Base-by-base conservation (phyloP, 2,113 vertebrate species). In the Phoxinus phoxinus region DNA sequence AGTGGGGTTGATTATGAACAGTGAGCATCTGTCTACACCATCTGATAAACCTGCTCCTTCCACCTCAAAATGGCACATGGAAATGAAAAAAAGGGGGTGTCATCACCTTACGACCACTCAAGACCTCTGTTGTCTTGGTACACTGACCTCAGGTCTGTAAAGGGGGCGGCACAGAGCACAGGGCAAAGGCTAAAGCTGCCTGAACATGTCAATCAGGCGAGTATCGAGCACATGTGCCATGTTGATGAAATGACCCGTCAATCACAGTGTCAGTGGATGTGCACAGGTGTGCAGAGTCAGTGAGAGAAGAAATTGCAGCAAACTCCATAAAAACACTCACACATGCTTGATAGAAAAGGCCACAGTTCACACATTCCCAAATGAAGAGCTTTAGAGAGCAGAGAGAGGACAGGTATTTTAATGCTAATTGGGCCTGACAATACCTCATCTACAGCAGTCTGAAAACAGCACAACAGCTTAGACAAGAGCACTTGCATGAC, bases 21-120 rank as follows among this genome's bases (percentile, higher is more conserved):
- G 89, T 92, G 92, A 87, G 75, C 90, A 91, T 94, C 93, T 94
- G 93, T 95, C 94, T 86, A 90, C 92, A 90, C 90, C 83, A 81
- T 76, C 89, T 85, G 91, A 93, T 92, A 93, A 90, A 87, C 81
- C 76, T 23, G 85, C 89, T 90, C 63, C 67, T 65, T 30, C 56
- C 35, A 74, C 37, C 44, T 58, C 19, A 35, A 65, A 58, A 84
- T 67, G 48, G 48, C 77, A 77, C 48, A 30, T 41, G 15, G 71
- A 56, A 85, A 41, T 32, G 21, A 21, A 82, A 21, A 21, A 15
- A 51, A 73, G 35, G 17, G 11, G 63, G 56, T 83, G 41, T 85
- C 78, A 78, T 79, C 44, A 82, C n/a, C 35, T 83, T 4, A 83
- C 21, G 67, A 73, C 81, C 81, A 58, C 23, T 72, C 81, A 41